Percentiles rank a stretch among this genome's conserved stretches.
Evolutionary conservation across 2,888 invertebrate genomes (phyloP).

Genomic region (Sphaerophoria taeniata): DNA sequence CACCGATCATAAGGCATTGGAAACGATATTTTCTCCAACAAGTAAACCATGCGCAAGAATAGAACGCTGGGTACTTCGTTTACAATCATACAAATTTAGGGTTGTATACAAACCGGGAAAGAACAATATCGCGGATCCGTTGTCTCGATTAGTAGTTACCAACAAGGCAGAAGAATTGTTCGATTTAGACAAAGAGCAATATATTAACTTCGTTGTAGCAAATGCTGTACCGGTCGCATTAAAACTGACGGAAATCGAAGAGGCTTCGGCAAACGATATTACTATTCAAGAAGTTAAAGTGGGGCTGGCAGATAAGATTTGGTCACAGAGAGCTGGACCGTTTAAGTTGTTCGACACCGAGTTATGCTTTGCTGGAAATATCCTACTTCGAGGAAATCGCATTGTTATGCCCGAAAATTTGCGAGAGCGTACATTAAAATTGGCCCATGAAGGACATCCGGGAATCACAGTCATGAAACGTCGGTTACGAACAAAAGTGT

Average conservation of each 20-base stretch:
- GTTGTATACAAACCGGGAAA: slow-evolving; percentile 70
- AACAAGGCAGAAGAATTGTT: neutral
- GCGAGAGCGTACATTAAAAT: slow-evolving; percentile 65
- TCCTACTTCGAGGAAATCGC: slow-evolving; percentile 54
- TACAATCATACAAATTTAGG: slow-evolving; percentile 72
- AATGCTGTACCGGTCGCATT: no score
- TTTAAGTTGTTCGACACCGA: slow-evolving; percentile 22
- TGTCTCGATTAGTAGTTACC: slow-evolving; percentile 75
- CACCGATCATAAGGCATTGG: no score
- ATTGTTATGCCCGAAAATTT: slow-evolving; percentile 60
- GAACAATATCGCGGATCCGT: slow-evolving; percentile 77
- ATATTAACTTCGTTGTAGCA: no score
- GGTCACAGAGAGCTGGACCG: neutral
- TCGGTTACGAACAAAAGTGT: slow-evolving; percentile 55
- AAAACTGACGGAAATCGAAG: no score
- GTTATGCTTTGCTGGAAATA: slow-evolving; percentile 50
- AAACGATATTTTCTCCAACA: slow-evolving; percentile 26
- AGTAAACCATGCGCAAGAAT: slow-evolving; percentile 75
- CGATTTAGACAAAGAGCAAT: no score
- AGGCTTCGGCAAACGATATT: no score
- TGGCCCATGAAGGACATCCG: slow-evolving; percentile 78
- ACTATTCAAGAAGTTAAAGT: no score
- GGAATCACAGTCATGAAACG: slow-evolving; percentile 56
- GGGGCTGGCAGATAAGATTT: neutral
- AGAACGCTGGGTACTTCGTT: slow-evolving; percentile 75